Evolutionary conservation across 2,797 vertebrate species (phyloP).

Genomic region (Artibeus lituratus): DNA sequence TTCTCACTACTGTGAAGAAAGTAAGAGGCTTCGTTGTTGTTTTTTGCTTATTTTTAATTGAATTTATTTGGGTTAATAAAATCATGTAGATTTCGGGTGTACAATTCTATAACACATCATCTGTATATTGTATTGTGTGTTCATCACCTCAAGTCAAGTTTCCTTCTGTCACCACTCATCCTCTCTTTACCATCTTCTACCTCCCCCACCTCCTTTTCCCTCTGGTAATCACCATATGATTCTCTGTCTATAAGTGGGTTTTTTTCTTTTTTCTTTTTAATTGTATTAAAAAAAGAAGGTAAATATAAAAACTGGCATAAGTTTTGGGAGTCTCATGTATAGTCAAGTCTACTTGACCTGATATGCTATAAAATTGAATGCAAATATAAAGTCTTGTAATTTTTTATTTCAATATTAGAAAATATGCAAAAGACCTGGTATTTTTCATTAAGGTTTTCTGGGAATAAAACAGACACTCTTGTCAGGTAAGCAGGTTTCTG

Average conservation of each 20-base stretch:
- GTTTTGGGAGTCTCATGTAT: not conserved
- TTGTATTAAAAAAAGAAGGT: not conserved
- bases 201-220: not conserved
- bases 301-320: not conserved
- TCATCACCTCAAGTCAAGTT: not conserved
- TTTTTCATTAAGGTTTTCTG: not conserved
- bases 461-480: not conserved
- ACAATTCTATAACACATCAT: not conserved
- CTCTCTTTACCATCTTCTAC: not conserved
- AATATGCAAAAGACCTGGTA: not conserved
- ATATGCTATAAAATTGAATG: not conserved
- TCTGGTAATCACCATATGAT: not conserved
- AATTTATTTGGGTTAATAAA: not conserved
- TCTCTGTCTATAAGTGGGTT: not conserved
- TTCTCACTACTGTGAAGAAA: slow-evolving; percentile 51
- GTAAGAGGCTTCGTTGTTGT: not conserved
- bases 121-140: not conserved
- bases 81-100: not conserved
- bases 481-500: not conserved
- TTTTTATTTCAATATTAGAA: not conserved
- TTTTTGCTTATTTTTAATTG: not conserved
- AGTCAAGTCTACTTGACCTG: not conserved
- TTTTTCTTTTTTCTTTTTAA: not conserved
- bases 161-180: not conserved
- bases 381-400: not conserved